Evolutionary conservation across 2,797 vertebrate species (phyloP).

Genomic region (Sebastes wilsoni): DNA sequence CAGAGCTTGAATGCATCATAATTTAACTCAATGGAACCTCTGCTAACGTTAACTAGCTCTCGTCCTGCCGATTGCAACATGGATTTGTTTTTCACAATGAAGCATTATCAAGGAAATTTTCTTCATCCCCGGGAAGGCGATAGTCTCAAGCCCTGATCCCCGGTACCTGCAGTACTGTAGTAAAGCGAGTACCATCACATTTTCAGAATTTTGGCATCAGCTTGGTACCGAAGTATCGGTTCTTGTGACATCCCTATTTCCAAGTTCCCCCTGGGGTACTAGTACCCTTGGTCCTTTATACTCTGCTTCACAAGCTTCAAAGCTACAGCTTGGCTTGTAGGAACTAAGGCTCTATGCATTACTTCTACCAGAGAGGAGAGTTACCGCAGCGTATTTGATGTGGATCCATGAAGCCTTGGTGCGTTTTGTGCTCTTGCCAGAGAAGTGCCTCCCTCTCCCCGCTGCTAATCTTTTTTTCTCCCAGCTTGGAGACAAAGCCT

Average conservation of each 20-base stretch:
- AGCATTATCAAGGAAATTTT: too few species aligned
- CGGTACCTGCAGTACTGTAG: too few species aligned
- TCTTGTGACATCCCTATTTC: too few species aligned
- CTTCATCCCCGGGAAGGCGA: too few species aligned
- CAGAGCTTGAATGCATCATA: neutral
- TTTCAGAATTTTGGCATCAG: too few species aligned
- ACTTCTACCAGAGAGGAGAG: conserved; percentile 40
- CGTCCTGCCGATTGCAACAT: fast-evolving
- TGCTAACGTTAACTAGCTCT: too few species aligned
- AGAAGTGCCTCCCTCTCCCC: conserved; percentile 41
- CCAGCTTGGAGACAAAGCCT: conserved; percentile 57
- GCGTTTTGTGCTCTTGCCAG: conserved; percentile 58
- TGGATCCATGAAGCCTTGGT: conserved; percentile 36
- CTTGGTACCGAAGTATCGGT: too few species aligned
- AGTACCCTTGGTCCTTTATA: neutral
- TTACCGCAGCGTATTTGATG: conserved; percentile 50
- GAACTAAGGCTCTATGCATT: conserved; percentile 40
- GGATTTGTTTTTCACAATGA: too few species aligned
- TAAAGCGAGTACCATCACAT: too few species aligned
- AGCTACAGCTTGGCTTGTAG: conserved; percentile 2
- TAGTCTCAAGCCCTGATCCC: too few species aligned
- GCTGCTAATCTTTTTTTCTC: conserved; percentile 46
- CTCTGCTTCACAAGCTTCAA: neutral
- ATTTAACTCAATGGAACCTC: neutral
- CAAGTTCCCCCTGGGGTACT: too few species aligned